phyloP scores from a whole-genome alignment of 2,113 vertebrate genomes.

The Tragelaphus buxtoni region DNA sequence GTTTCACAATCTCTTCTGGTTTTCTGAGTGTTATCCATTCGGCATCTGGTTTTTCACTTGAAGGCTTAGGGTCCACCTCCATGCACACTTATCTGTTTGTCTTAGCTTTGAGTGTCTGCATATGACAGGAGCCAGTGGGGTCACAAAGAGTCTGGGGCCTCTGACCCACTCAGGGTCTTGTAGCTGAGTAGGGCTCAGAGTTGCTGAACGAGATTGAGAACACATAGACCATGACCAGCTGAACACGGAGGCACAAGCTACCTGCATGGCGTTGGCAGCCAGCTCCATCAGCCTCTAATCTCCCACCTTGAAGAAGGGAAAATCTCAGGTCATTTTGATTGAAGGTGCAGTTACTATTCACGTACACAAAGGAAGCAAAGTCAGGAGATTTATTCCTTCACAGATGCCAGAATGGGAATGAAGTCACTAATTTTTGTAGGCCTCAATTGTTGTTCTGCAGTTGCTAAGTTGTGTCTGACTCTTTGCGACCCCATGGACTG shows the following conservation, averaged over 20 bases:
- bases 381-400: background rate
- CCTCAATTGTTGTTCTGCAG: background rate
- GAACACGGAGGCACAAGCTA: accelerated
- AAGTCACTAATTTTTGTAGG: background rate
- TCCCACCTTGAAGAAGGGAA: no score
- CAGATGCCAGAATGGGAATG: background rate
- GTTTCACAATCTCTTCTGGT: background rate
- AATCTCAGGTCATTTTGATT: background rate
- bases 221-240: accelerated
- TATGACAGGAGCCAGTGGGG: background rate
- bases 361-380: background rate
- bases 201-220: background rate
- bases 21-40: background rate
- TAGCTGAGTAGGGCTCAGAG: no score
- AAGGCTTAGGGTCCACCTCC: accelerated
- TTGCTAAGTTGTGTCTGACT: background rate
- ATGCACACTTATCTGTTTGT: accelerated
- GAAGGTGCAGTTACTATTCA: background rate
- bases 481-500: background rate
- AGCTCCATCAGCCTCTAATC: background rate
- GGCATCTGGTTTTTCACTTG: background rate
- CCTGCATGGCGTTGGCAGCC: accelerated
- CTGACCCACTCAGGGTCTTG: no score
- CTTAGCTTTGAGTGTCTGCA: background rate
- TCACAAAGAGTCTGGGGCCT: no score